Evolutionary conservation across 2,113 vertebrate species (phyloP).

Genomic region (Cranoglanis bouderius): DNA sequence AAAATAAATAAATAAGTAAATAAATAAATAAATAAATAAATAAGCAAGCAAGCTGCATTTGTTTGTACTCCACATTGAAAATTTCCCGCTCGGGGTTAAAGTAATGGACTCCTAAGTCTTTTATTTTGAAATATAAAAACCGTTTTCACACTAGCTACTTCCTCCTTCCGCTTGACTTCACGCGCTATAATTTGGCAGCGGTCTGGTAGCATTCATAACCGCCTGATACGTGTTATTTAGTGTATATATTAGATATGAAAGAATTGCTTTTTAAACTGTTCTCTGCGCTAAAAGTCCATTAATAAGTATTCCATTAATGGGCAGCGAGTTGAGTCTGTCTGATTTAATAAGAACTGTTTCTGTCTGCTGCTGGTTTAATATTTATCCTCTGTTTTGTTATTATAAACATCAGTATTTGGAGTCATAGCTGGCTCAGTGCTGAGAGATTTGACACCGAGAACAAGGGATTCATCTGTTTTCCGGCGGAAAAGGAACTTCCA

Average conservation of each 20-base stretch:
- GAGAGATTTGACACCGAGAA: neutral
- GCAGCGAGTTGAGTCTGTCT: neutral
- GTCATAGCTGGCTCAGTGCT: neutral
- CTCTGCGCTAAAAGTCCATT: neutral
- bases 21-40: neutral
- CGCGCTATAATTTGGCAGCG: neutral
- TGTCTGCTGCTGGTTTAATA: neutral
- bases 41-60: neutral
- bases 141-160: neutral
- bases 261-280: neutral
- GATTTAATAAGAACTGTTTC: neutral
- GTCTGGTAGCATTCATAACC: neutral
- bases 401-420: neutral
- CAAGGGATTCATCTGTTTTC: neutral
- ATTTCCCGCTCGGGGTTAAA: neutral
- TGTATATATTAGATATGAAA: neutral
- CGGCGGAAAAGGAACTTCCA: neutral
- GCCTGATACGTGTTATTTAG: neutral
- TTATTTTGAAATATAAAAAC: neutral
- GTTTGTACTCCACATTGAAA: neutral
- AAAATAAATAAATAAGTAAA: neutral
- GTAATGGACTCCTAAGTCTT: neutral
- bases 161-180: neutral
- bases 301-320: neutral
- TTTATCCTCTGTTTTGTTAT: neutral